Conservation (phyloP, 1,140 invertebrate species). For the Drosophila kepulauana region DNA sequence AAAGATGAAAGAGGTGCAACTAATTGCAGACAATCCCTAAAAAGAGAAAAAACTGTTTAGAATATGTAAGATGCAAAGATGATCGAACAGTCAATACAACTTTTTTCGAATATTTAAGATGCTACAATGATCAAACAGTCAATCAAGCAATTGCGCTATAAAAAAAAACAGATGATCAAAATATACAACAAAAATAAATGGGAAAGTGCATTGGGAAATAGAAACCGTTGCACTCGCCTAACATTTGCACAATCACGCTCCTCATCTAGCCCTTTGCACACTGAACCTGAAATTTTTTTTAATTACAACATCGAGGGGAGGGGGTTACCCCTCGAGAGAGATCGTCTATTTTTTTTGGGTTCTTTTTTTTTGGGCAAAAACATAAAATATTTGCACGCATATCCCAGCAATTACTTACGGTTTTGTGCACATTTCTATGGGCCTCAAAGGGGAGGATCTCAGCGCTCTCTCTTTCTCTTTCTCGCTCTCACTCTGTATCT, state of each 20-base stretch:
- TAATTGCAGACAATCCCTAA: conserved; percentile 49
- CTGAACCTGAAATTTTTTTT: conserved; percentile 68
- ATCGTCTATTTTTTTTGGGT: conserved; percentile 10
- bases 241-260: conserved; percentile 71
- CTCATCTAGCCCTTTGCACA: conserved; percentile 72
- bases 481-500: background rate
- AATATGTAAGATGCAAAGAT: conserved; percentile 33
- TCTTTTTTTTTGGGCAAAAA: conserved; percentile 74
- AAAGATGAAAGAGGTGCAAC: conserved; percentile 42
- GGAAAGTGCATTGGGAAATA: conserved; percentile 46
- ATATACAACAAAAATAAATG: conserved; percentile 1
- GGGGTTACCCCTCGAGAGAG: conserved; percentile 38
- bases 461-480: background rate
- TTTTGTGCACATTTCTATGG: conserved; percentile 63
- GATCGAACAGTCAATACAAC: too few relatives aligned
- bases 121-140: conserved; percentile 19
- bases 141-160: conserved; percentile 63
- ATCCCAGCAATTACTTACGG: conserved; percentile 80
- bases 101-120: background rate
- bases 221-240: conserved; percentile 25
- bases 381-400: conserved; percentile 77
- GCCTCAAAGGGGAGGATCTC: conserved; percentile 6
- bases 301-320: conserved; percentile 67
- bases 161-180: conserved; percentile 2
- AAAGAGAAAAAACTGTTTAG: background rate